Conservation (phyloP, 2,888 invertebrate genomes). For the Slavum lentiscoides region DNA sequence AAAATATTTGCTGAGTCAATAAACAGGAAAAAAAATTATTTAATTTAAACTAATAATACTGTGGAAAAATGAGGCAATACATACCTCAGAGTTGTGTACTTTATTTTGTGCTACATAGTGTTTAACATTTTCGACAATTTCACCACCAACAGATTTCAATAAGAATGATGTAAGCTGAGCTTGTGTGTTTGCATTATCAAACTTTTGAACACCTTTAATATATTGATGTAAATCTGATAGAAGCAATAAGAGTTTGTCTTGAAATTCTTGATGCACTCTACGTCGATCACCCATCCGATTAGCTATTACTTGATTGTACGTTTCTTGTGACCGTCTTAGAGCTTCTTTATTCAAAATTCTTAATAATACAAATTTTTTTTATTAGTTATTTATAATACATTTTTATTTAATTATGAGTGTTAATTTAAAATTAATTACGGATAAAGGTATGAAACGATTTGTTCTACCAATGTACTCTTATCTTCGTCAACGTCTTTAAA, state of each 20-base stretch:
- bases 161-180: constrained; percentile 77
- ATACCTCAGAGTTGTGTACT: constrained; percentile 60
- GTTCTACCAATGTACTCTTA: constrained; percentile 70
- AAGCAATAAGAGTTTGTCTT: constrained; percentile 79
- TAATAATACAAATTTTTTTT: constrained; percentile 56
- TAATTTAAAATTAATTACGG: constrained; percentile 62
- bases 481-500: constrained; percentile 72
- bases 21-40: not conserved
- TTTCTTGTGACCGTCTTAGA: constrained; percentile 70
- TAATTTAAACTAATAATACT: not conserved
- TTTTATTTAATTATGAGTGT: not conserved
- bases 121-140: constrained; percentile 78
- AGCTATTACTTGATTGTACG: constrained; percentile 75
- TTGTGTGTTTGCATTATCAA: constrained; percentile 63
- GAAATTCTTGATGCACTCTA: constrained; percentile 78
- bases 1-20: constrained; percentile 20
- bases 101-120: constrained; percentile 77
- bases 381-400: not conserved
- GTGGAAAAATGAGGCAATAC: not conserved
- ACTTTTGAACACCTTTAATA: constrained; percentile 72
- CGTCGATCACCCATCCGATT: constrained; percentile 71
- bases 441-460: constrained; percentile 72
- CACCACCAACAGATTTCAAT: constrained; percentile 80
- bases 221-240: constrained; percentile 76
- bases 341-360: constrained; percentile 71